These are phyloP conservation scores for Noturus placidus DNA, from an alignment of 2,113 vertebrate species.

Conservation along the genomic window DNA sequence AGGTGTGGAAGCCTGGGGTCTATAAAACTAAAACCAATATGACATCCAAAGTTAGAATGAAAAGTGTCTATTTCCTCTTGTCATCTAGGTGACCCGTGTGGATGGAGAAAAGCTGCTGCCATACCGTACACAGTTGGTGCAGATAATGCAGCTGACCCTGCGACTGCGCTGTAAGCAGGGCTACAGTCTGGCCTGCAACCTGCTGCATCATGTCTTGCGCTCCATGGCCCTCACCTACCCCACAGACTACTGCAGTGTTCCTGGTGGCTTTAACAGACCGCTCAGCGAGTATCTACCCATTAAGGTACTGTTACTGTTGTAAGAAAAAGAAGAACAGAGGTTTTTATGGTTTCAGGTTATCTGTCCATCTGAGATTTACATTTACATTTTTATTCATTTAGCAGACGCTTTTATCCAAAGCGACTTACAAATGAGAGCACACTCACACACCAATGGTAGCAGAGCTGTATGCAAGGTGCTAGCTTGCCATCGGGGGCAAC, in stretches of 20 bases:
- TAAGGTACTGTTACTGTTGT: constrained; percentile 74
- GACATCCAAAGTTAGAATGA: background rate
- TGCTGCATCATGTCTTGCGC: constrained; percentile 93
- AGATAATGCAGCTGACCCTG: constrained; percentile 89
- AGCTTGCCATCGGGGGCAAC: too few species aligned
- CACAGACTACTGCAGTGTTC: constrained; percentile 97
- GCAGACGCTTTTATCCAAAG: too few species aligned
- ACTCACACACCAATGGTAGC: too few species aligned
- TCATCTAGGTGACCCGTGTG: constrained; percentile 87
- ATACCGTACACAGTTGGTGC: constrained; percentile 87
- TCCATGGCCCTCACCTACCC: constrained; percentile 93
- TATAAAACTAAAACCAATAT: constrained; percentile 53
- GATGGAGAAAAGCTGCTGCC: constrained; percentile 92
- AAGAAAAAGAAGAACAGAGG: background rate
- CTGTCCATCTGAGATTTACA: background rate
- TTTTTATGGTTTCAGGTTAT: background rate
- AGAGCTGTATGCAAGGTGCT: too few species aligned
- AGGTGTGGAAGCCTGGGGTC: constrained; percentile 66
- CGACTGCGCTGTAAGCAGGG: constrained; percentile 95
- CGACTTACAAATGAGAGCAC: too few species aligned
- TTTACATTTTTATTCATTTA: too few species aligned
- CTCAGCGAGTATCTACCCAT: constrained; percentile 91
- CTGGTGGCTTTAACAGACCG: constrained; percentile 89
- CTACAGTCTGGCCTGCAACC: constrained; percentile 94
- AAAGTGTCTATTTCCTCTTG: background rate